Base-by-base conservation (phyloP, 2,888 invertebrate species). In the Melolontha melolontha region DNA sequence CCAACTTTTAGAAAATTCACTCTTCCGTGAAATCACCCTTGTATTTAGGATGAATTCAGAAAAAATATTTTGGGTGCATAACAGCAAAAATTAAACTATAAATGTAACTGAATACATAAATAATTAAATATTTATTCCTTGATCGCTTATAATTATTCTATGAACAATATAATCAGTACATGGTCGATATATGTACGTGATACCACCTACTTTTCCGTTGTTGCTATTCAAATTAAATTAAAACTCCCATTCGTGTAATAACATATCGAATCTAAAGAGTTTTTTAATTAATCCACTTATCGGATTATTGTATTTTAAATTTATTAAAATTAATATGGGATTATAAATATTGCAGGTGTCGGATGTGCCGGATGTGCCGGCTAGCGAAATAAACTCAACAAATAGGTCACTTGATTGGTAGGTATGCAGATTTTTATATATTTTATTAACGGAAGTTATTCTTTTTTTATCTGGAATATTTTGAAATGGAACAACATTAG, bases 331-430 rank as follows among this genome's bases (percentile, higher is more conserved):
- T 42, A 44, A 63, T 63, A 49, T 63, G n/a, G 27, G 50, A 63
- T 57, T 63, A 54, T 66, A 54, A 44, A 66, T 47, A 57, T 66
- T 66, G 27, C 40, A 66, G 66, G 57, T 66, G 55, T 57, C 66
- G 66, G 66, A 66, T 59, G 49, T 66, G 22, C 57, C 66, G 66
- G 66, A 66, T 59, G 49, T 66, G 22, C 57, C 66, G 34, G 57
- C 57, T 39, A 66, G 55, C 57, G 57, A 66, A 66, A 49, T 49
- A 47, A 49, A 34, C n/a, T 47, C 66, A 47, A 12, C 66, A 17
- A 41, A 39, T 52, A 16, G 27, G n/a, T 42, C 64, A 16, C 41
- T 42, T 17, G 50, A 51, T 40, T 52, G 64, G 64, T 64, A 64
- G 4, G 64, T 64, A 64, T 34, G 27, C 10, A 50, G 5, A 41